Evolutionary conservation across 2,797 vertebrate genomes (phyloP).

Genomic region (Coracias cyanogaster): DNA sequence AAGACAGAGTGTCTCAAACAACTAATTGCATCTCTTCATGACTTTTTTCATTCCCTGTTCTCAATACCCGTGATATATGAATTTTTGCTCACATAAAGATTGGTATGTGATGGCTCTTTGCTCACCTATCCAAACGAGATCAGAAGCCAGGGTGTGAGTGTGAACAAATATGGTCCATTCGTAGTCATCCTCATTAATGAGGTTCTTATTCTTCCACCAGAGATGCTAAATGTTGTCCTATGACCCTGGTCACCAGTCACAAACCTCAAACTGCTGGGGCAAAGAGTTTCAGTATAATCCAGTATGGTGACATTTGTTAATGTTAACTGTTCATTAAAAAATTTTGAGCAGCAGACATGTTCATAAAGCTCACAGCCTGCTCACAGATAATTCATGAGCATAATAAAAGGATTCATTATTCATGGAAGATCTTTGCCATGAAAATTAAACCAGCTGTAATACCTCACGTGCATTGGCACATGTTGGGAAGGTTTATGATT

Average conservation of each 20-base stretch:
- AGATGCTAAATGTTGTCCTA: background rate
- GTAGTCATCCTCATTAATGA: background rate
- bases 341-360: slow-evolving; percentile 35
- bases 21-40: background rate
- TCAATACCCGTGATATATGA: background rate
- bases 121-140: background rate
- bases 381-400: slow-evolving; percentile 67
- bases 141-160: background rate
- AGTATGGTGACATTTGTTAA: slow-evolving; percentile 31
- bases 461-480: slow-evolving; percentile 4
- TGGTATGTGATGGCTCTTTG: background rate
- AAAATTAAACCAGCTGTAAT: slow-evolving; percentile 57
- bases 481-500: slow-evolving; percentile 45
- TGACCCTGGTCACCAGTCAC: background rate
- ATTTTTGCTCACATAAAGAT: background rate
- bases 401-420: slow-evolving; percentile 69
- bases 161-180: background rate
- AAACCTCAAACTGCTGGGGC: background rate
- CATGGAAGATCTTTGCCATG: slow-evolving; percentile 48
- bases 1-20: background rate
- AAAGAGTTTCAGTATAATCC: background rate
- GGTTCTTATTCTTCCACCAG: background rate
- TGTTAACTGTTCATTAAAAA: slow-evolving; percentile 46
- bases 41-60: background rate
- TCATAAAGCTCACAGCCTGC: slow-evolving; percentile 54